These are phyloP conservation scores for Muscicapa comitata DNA, from an alignment of 2,797 vertebrate species.

Conservation along the genomic window DNA sequence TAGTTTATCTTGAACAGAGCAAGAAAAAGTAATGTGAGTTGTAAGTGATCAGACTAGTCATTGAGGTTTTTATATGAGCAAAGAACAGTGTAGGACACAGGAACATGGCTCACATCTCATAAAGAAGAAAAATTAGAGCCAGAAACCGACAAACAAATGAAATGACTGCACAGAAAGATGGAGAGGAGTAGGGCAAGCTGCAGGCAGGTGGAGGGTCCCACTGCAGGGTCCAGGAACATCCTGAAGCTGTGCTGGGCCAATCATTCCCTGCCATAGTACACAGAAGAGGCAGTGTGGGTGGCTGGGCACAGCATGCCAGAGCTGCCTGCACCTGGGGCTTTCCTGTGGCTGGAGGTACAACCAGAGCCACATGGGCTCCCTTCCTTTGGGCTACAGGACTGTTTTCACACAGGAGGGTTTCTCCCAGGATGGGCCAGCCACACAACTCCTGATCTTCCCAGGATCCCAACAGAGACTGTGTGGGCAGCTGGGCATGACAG, in stretches of 20 bases:
- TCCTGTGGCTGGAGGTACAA: neutral
- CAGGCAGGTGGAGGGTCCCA: neutral
- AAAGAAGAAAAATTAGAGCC: neutral
- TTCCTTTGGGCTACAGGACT: neutral
- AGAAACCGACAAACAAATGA: neutral
- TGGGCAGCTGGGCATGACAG: rapidly evolving
- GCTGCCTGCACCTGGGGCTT: neutral
- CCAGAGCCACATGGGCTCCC: rapidly evolving
- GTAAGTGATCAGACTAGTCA: neutral
- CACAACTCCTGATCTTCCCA: neutral
- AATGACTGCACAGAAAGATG: neutral
- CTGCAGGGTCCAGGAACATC: neutral
- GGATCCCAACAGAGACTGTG: neutral
- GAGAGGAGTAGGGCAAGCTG: neutral
- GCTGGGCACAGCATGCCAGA: neutral
- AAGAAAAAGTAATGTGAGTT: neutral
- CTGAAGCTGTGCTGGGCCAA: neutral
- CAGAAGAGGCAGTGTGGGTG: neutral
- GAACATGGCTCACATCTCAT: neutral
- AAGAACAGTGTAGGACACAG: neutral
- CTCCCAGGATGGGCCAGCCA: neutral
- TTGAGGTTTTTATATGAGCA: neutral
- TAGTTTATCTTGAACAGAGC: neutral
- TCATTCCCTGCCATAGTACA: neutral
- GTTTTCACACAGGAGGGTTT: neutral